Evolutionary conservation across 1,140 invertebrate genomes (phyloP), one percentile per base, ranked within the genome.

Genomic region (Eurytemora carolleeae): DNA sequence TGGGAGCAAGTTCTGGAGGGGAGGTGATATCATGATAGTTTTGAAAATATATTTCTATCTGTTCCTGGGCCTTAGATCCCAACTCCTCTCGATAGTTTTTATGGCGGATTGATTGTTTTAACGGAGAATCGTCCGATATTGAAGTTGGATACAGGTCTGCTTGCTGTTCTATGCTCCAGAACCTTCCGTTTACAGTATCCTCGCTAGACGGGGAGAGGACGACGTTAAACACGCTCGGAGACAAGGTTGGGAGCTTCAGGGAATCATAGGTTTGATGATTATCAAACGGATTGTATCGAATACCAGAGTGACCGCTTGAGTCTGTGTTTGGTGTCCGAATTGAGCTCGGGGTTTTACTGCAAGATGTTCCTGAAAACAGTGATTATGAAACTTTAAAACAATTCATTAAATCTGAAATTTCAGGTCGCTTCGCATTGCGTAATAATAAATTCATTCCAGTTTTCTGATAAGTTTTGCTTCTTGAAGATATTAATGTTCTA

Each of bases 91-190:
- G 7, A 44, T n/a, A 44, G 31, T 44, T 12, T 44, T n/a, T 44
- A n/a, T 44, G 31, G n/a, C n/a, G n/a, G n/a, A 44, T 44, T 12
- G 31, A 12, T 20, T 62, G 60, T 23, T 62, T 62, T 53, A 24
- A 58, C 16, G 60, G 60, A 15, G 60, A 62, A 23, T 62, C 60
- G 16, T 62, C 60, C 19, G 53, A 58, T 20, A 62, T 62, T 20
- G 23, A 17, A 12, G 24, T 54, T 2, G 60, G 60, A 23, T 58
- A 62, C 16, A 62, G 55, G 18, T 20, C 24, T 18, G 53, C 55
- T 56, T 53, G 55, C 21, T 62, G 44, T 17, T 62, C 60, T 21
- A 62, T 19, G 12, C 1, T 21, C 60, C 60, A 62, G 25, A 62
- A 62, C 18, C 26, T 19, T 1, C 24, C 60, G 17, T 57, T 23